Evolutionary conservation across 2,888 invertebrate species (phyloP).

Genomic region (Papilio gigon): DNA sequence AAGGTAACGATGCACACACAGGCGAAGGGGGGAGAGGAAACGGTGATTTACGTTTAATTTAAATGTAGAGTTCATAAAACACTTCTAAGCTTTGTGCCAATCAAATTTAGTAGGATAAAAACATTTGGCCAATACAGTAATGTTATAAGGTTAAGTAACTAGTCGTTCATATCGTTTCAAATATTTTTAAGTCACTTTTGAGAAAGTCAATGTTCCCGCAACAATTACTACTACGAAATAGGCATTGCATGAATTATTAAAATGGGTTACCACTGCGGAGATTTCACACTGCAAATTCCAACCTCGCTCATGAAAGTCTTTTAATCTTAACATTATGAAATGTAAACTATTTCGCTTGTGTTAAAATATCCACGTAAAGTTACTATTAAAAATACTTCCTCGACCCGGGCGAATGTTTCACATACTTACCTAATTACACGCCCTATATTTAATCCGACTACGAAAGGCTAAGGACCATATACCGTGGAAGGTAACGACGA

Average conservation of each 20-base stretch:
- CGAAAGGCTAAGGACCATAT: too few species aligned
- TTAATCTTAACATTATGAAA: constrained; percentile 9
- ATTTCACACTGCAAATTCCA: constrained; percentile 38
- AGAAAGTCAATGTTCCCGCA: constrained; percentile 11
- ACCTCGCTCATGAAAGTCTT: constrained; percentile 12
- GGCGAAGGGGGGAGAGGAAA: too few species aligned
- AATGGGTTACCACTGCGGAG: constrained; percentile 25
- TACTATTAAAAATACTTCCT: background rate
- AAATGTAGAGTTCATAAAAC: background rate
- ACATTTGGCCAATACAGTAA: too few species aligned
- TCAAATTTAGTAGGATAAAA: background rate
- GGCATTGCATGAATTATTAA: constrained; percentile 31
- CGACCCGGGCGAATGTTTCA: background rate
- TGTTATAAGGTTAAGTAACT: too few species aligned
- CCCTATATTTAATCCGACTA: background rate
- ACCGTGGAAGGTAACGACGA: too few species aligned
- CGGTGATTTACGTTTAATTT: background rate
- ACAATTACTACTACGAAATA: constrained; percentile 14
- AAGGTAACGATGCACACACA: too few species aligned
- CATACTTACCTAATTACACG: background rate
- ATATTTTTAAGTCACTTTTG: constrained; percentile 18
- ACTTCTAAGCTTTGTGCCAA: too few species aligned
- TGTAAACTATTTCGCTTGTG: constrained; percentile 13
- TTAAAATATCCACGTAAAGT: too few species aligned
- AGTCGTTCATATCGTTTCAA: constrained; percentile 16